Percentiles rank a stretch among this genome's conserved stretches.
These are phyloP conservation scores for Hypercompe scribonia DNA, from an alignment of 2,888 invertebrate genomes.

Conservation along the genomic window DNA sequence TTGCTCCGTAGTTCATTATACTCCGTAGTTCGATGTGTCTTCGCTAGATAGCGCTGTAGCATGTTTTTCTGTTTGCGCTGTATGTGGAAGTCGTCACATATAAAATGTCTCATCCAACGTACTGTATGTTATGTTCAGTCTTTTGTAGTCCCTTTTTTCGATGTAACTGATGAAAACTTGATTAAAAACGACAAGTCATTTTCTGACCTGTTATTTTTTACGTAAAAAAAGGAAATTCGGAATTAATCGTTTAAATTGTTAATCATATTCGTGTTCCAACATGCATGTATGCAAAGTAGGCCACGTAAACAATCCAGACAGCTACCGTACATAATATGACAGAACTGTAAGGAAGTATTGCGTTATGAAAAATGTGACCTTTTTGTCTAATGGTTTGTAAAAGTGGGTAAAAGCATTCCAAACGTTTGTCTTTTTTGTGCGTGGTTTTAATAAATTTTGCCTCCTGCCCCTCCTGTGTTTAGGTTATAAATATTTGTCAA, in stretches of 20 bases:
- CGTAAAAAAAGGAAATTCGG: neutral
- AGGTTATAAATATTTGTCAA: no score
- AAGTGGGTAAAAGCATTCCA: neutral
- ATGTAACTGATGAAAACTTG: neutral
- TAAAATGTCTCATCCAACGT: neutral
- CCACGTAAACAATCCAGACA: neutral
- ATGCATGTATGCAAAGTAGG: conserved; percentile 1
- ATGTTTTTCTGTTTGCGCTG: no score
- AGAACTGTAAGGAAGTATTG: neutral
- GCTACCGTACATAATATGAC: neutral
- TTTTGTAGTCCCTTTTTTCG: neutral
- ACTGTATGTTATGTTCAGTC: neutral
- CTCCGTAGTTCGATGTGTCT: no score
- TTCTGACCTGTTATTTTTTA: no score
- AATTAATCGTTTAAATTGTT: neutral
- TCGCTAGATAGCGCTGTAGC: no score
- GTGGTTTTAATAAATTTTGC: neutral
- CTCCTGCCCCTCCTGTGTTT: neutral
- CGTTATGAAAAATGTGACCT: neutral
- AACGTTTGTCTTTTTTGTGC: neutral
- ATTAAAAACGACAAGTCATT: neutral
- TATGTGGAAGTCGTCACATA: no score
- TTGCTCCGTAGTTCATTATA: no score
- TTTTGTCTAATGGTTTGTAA: neutral
- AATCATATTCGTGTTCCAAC: neutral